Evolutionary conservation across 2,113 vertebrate genomes (phyloP).

Genomic region (Asarcornis scutulata): DNA sequence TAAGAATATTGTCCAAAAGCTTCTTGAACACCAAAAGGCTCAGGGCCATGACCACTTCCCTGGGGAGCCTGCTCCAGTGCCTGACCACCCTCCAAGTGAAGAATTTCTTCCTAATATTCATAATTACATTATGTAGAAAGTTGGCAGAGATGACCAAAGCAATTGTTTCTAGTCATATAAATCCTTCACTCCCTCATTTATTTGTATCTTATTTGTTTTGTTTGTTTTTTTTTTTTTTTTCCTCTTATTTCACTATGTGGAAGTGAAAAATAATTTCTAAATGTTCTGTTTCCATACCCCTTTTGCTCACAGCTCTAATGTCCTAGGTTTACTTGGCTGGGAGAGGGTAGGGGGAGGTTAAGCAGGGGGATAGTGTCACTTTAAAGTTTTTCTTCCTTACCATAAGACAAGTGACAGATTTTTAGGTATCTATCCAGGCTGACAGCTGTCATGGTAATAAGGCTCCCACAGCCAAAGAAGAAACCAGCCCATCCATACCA

Average conservation of each 20-base stretch:
- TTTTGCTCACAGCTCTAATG: neutral
- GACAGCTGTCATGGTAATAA: constrained; percentile 94
- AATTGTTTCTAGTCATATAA: neutral
- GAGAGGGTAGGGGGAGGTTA: too few species aligned
- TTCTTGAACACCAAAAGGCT: neutral
- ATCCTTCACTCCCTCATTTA: neutral
- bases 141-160: neutral
- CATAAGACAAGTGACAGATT: constrained; percentile 92
- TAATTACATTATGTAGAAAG: neutral
- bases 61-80: neutral
- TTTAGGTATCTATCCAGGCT: constrained; percentile 95
- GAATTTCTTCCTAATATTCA: neutral
- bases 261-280: neutral
- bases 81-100: neutral
- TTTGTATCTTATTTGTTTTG: neutral
- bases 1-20: too few species aligned
- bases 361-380: too few species aligned
- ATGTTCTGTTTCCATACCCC: neutral
- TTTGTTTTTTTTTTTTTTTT: too few species aligned
- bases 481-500: constrained; percentile 95
- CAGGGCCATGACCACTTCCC: neutral
- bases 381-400: constrained; percentile 68
- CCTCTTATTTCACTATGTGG: neutral
- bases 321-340: neutral
- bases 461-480: constrained; percentile 95